A percentile compares a stretch with the other conserved stretches of the same genome.
These are phyloP conservation scores for Lordiphosa andalusiaca DNA, from an alignment of 2,888 invertebrate genomes.

Conservation along the genomic window DNA sequence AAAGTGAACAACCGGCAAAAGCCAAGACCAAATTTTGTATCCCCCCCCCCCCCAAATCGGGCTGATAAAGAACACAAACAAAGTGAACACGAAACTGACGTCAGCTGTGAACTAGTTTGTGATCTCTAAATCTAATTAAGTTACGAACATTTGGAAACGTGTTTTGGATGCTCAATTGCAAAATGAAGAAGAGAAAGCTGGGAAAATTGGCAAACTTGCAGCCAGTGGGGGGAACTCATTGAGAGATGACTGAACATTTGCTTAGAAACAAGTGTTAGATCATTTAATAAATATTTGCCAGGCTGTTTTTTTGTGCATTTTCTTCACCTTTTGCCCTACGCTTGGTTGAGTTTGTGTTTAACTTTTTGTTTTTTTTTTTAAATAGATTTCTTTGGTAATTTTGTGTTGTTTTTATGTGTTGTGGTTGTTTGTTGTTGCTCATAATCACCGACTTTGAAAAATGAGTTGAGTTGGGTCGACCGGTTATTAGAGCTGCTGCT, in stretches of 20 bases:
- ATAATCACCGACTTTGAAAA: slow-evolving; percentile 61
- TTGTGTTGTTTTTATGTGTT: slow-evolving; percentile 33
- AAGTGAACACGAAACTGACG: slow-evolving; percentile 30
- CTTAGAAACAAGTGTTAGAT: slow-evolving; percentile 39
- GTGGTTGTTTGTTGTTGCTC: slow-evolving; percentile 15
- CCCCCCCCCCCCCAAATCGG: slow-evolving; percentile 4
- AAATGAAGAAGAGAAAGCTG: slow-evolving; percentile 29
- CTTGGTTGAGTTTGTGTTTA: slow-evolving; percentile 12
- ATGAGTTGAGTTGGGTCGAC: slow-evolving; percentile 56
- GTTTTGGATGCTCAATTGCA: slow-evolving; percentile 32
- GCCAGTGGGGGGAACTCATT: slow-evolving; percentile 15
- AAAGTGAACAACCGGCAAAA: slow-evolving; percentile 44
- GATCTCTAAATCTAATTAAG: slow-evolving; percentile 63
- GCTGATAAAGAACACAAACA: slow-evolving; percentile 25
- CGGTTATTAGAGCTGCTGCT: slow-evolving; percentile 63
- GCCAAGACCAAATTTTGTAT: slow-evolving; percentile 17
- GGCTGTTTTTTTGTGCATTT: slow-evolving; percentile 26
- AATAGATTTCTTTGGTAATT: slow-evolving; percentile 20
- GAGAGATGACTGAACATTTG: slow-evolving; percentile 17
- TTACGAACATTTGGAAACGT: slow-evolving; percentile 40
- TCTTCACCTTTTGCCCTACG: slow-evolving; percentile 2
- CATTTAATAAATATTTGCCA: slow-evolving; percentile 59
- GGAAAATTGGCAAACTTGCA: slow-evolving; percentile 28
- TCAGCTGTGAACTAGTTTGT: slow-evolving; percentile 59
- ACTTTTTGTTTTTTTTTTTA: slow-evolving; percentile 23